Conservation (phyloP, 2,888 invertebrate genomes). For the Lottia gigantea region DNA sequence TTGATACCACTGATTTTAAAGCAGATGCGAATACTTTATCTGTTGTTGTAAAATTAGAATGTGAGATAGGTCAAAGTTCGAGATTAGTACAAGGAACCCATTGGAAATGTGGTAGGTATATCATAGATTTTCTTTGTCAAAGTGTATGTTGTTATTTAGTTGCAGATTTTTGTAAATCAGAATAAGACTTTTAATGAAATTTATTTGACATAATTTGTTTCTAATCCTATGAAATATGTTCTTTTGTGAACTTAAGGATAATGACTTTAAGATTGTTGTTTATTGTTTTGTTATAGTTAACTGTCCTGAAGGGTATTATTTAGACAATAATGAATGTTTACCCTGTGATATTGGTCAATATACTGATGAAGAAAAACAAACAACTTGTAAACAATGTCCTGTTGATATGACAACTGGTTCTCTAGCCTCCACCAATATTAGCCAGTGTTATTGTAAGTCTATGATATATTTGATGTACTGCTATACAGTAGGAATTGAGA, state of each 20-base stretch:
- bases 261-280: too few relatives aligned
- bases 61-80: conserved; percentile 47
- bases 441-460: not conserved
- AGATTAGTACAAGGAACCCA: conserved; percentile 12
- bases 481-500: too few relatives aligned
- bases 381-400: not conserved
- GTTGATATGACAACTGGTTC: not conserved
- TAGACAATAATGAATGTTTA: conserved; percentile 23
- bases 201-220: not conserved
- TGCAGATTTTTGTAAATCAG: too few relatives aligned
- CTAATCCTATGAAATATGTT: too few relatives aligned
- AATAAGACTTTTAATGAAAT: not conserved
- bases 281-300: conserved; percentile 36
- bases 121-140: too few relatives aligned
- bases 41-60: conserved; percentile 35
- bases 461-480: not conserved
- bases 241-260: too few relatives aligned
- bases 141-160: too few relatives aligned
- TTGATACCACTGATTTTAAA: conserved; percentile 33
- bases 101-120: conserved; percentile 22
- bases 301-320: conserved; percentile 43
- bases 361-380: conserved; percentile 2
- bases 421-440: not conserved
- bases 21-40: conserved; percentile 32
- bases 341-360: conserved; percentile 3